Evolutionary conservation across 2,888 invertebrate species (phyloP).

Genomic region (Melanchra persicariae): DNA sequence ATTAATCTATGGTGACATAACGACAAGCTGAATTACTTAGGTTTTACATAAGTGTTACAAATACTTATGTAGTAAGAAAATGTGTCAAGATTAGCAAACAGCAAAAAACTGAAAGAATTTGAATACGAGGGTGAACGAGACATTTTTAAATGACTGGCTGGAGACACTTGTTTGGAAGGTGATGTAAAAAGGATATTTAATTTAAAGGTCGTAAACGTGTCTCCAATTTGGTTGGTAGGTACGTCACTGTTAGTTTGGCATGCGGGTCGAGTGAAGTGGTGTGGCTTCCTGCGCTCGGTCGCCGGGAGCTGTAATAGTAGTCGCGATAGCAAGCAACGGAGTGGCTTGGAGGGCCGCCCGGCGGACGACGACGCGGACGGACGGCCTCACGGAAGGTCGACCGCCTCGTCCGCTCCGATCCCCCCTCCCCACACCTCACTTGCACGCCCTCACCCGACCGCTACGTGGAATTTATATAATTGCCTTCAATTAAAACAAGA

Average conservation of each 20-base stretch:
- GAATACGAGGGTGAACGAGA: background rate
- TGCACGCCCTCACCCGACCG: slow-evolving; percentile 75
- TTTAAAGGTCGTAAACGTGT: slow-evolving; percentile 39
- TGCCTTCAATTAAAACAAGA: slow-evolving; percentile 88
- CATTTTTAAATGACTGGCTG: slow-evolving; percentile 15
- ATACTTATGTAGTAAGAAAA: background rate
- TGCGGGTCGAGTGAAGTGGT: slow-evolving; percentile 61
- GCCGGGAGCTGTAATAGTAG: slow-evolving; percentile 65
- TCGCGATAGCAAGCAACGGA: slow-evolving; percentile 75
- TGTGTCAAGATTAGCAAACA: background rate
- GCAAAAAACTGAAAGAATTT: slow-evolving; percentile 9
- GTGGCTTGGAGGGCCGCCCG: slow-evolving; percentile 80
- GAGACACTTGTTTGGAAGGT: slow-evolving; percentile 6
- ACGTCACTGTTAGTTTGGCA: slow-evolving; percentile 59
- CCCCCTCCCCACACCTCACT: slow-evolving; percentile 64
- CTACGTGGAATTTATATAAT: slow-evolving; percentile 90
- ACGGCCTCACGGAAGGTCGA: slow-evolving; percentile 90
- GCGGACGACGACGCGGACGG: slow-evolving; percentile 73
- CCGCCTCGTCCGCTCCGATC: slow-evolving; percentile 77
- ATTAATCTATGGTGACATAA: background rate
- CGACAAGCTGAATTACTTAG: background rate
- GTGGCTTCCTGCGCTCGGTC: slow-evolving; percentile 62
- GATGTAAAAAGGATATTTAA: slow-evolving; percentile 46
- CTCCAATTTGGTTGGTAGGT: slow-evolving; percentile 54
- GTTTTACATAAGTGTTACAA: background rate